Evolutionary conservation across 1,140 invertebrate species (phyloP), one percentile per base, ranked within the genome.

Genomic region (Papilio dardanus): DNA sequence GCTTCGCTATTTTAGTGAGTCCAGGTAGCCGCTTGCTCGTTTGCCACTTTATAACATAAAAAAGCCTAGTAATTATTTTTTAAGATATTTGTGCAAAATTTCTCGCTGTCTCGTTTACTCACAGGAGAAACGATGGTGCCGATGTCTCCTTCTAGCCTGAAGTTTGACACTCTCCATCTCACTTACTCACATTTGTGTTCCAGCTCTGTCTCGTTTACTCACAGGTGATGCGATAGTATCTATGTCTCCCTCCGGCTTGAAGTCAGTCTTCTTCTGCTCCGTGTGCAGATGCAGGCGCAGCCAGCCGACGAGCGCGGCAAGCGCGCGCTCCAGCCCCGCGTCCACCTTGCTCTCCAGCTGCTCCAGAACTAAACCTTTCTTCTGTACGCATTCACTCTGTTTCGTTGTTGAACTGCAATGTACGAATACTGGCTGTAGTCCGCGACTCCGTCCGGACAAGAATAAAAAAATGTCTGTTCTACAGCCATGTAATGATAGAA

Each of bases 181-280:
- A 16, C 16, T 40, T 40, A 40, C 37, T 40, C 14, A 40, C 10
- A 40, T 16, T 10, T 40, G 2, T 14, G 8, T 16, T 14, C 0
- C n/a, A 46, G 4, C 16, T n/a, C 42, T 19, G 42, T 46, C 42
- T 46, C 16, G 21, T 46, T 16, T 46, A 79, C 84, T 84, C 92
- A 96, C 96, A 3, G 95, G 92, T 31, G 97, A 97, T 7, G 96
- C 96, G 30, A 97, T 90, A 1, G 96, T 97, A 83, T 97, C 96
- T 5, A 96, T 95, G 83, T 97, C 97, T 5, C 95, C 96, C 91
- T 99, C 99, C 0, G 98, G 98, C 86, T 98, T 99, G 83, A 99
- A 99, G 90, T 99, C 99, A 1, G 96, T 97, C 89, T 99, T 99
- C 88, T 98, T 98, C 93, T 99, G 99, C 89, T 99, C 98, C 4